A percentile compares a stretch with the other conserved stretches of the same genome.
These are phyloP conservation scores for Pyrrhia umbra DNA, from an alignment of 2,888 invertebrate genomes.

Conservation along the genomic window DNA sequence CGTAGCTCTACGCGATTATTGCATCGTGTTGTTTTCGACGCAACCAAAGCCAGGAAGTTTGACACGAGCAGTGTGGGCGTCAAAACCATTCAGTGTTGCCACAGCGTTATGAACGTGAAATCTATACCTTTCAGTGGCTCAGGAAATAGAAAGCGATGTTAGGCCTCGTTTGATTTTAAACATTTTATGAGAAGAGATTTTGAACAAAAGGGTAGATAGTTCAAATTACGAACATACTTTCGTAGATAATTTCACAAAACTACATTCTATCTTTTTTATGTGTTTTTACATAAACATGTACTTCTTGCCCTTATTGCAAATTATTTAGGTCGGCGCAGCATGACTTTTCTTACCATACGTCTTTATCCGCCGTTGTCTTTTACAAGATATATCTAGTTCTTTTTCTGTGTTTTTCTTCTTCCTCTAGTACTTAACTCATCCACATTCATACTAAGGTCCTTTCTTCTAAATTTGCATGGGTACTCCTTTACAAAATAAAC, in stretches of 20 bases:
- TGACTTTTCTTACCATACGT: too few relatives aligned
- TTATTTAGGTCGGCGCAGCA: too few relatives aligned
- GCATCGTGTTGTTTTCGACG: constrained; percentile 44
- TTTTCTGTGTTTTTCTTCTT: too few relatives aligned
- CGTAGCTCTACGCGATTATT: constrained; percentile 19
- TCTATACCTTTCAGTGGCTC: not conserved
- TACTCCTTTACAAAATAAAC: not conserved
- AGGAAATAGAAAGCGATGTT: constrained; percentile 24
- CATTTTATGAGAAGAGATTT: not conserved
- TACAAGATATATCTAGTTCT: too few relatives aligned
- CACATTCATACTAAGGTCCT: not conserved
- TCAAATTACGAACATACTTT: too few relatives aligned
- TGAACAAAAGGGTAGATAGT: not conserved
- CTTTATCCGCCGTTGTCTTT: too few relatives aligned
- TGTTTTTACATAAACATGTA: too few relatives aligned
- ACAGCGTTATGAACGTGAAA: constrained; percentile 10
- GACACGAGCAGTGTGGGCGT: constrained; percentile 24
- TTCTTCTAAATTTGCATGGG: not conserved
- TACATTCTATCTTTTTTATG: too few relatives aligned
- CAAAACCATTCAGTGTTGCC: constrained; percentile 34
- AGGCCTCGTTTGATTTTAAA: not conserved
- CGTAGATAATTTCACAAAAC: too few relatives aligned
- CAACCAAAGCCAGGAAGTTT: constrained; percentile 45
- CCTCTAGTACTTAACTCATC: not conserved
- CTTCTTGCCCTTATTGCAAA: too few relatives aligned